Evolutionary conservation across 2,797 vertebrate species (phyloP), one percentile per base, ranked within the genome.

Genomic region (Anguilla pacifica): DNA sequence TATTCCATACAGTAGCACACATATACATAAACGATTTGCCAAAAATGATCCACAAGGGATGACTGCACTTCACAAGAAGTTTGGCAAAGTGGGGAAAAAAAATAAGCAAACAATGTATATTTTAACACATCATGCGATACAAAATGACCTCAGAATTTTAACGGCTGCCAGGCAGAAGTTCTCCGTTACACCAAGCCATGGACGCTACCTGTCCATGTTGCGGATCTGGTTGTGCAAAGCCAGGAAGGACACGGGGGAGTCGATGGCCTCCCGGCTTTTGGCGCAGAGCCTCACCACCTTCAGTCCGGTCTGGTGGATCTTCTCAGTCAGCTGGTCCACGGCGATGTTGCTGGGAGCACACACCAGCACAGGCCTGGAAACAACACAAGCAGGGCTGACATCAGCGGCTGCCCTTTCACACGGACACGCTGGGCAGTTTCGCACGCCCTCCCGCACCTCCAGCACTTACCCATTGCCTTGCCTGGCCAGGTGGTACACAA

Each of bases 281-380:
- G 99, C 98, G 0, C 99, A 99, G 4, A 99, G 96, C 51, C 99
- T 96, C 88, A 99, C 99, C 22, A 99, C 98, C 89, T 99, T 99
- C 90, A 99, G 96, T 0, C 98, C 98, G 0, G 98, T 99, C 91
- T 99, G 98, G 92, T 99, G 98, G 88, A 99, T 99, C 96, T 99
- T 99, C 94, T 99, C 99, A 0, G 99, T 99, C 91, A 99, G 89
- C 95, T 99, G 99, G 88, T 99, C 99, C 88, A 99, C 99, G 0
- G 99, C 99, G 1, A 99, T 99, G 94, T 99, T 99, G 89, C 98
- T 99, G 1, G 99, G 98, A 64, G 99, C 99, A 85, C 99, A 99
- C 85, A 99, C 98, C 83, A 99, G 95, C 64, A 99, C 99, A 0
- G 99, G 99, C 86, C 99, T 99, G 90, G 77, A 72, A 46, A 46